Evolutionary conservation across 37 sponge, comb jelly and placozoan genomes (phyloP), one percentile per base, ranked within the genome.

Genomic region (Chondrosia reniformis): DNA sequence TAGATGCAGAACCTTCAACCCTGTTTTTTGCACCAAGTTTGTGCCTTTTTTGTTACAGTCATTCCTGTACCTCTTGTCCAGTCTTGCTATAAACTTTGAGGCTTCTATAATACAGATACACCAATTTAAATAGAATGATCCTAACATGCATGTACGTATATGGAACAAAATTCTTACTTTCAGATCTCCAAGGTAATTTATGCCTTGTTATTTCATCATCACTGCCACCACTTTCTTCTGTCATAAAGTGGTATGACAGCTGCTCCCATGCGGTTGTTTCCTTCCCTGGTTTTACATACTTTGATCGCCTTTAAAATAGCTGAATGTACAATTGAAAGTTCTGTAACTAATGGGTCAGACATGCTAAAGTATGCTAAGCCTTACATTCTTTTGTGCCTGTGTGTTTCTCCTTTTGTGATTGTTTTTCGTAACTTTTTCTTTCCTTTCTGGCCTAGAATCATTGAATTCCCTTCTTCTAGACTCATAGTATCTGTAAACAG

Each of bases 351-450:
- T 66, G 31, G 15, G 39, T 66, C 39, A 66, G 39, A 66, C 39
- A 37, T 66, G 9, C 17, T 7, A 9, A 19, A 66, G 17, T n/a
- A n/a, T n/a, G n/a, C n/a, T n/a, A n/a, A n/a, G n/a, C n/a, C 38
- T 36, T 66, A 66, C 67, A 66, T 66, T 66, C 17, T 30, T 66
- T 40, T 66, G 67, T 37, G 67, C 22, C 67, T 66, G 67, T 31
- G 39, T 66, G 30, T 31, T 7, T 7, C 30, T 22, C 19, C 30
- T 31, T 19, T 66, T 66, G 39, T 19, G 32, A 4, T 31, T 12
- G 67, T 30, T 66, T 21, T 66, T 30, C 17, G 22, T 19, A 21
- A 66, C 67, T 31, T 66, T 66, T 21, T 66, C 31, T 19, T 66
- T 22, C 30, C 67, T 10, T 21, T 31, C 21, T 66, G 67, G 67